Percentiles rank a stretch among this genome's conserved stretches.
Evolutionary conservation across 2,888 invertebrate genomes (phyloP).

Genomic region (Machimus atricapillus): DNA sequence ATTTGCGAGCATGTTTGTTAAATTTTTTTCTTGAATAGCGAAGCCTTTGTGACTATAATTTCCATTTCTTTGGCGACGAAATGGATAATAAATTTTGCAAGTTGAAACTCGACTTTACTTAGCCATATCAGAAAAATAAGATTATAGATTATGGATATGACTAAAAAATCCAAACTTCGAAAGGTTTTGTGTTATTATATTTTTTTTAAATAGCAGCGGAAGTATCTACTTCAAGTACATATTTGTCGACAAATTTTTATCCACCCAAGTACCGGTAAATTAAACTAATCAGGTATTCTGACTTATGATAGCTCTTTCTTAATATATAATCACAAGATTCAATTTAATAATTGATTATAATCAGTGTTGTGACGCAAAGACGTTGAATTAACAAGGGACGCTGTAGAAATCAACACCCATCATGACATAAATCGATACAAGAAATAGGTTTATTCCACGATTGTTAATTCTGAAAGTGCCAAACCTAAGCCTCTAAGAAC

Average conservation of each 20-base stretch:
- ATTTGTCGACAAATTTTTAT: background rate
- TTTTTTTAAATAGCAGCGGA: background rate
- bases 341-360: background rate
- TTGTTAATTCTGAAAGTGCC: background rate
- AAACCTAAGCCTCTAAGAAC: background rate
- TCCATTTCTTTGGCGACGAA: background rate
- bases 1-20: background rate
- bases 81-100: background rate
- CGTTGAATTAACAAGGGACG: background rate
- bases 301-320: background rate
- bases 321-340: background rate
- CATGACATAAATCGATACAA: conserved; percentile 14
- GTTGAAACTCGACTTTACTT: background rate
- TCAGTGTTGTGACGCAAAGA: conserved; percentile 1
- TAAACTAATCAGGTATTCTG: background rate
- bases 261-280: background rate
- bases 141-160: background rate
- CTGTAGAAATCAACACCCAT: background rate
- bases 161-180: background rate
- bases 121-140: background rate
- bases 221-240: background rate
- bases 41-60: background rate
- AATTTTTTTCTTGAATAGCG: background rate
- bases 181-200: background rate
- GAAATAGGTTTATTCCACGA: background rate